phyloP scores from a whole-genome alignment of 2,113 vertebrate genomes.

The Silurus glanis region DNA sequence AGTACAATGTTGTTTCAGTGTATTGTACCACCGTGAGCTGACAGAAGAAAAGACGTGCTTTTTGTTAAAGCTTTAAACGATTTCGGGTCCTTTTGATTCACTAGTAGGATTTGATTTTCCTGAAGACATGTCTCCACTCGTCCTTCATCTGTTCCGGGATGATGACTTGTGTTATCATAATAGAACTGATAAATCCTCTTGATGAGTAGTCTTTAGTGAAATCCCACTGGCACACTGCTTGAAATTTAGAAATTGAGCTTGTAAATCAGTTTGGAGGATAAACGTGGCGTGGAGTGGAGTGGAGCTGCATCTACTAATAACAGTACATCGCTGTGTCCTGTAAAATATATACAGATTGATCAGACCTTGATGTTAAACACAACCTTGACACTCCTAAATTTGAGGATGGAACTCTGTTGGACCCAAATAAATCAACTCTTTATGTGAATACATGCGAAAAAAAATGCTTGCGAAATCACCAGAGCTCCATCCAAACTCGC shows the following conservation, averaged over 20 bases:
- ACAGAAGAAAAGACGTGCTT: not conserved
- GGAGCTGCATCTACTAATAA: not conserved
- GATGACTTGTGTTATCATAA: not conserved
- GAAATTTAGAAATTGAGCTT: not conserved
- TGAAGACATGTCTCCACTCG: not conserved
- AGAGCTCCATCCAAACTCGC: not conserved
- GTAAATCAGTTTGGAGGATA: not conserved
- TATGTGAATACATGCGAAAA: not conserved
- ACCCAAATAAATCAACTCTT: not conserved
- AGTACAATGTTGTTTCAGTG: not conserved
- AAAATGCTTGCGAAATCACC: not conserved
- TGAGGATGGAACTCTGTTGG: not conserved
- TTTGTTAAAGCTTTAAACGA: not conserved
- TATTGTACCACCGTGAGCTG: not conserved
- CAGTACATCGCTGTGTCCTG: not conserved
- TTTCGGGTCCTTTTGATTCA: constrained; percentile 10
- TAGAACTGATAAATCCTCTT: too few relatives aligned
- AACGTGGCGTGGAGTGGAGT: not conserved
- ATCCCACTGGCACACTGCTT: not conserved
- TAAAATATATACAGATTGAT: not conserved
- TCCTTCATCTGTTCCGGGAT: not conserved
- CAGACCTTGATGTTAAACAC: not conserved
- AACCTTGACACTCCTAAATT: not conserved
- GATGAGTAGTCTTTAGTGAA: not conserved
- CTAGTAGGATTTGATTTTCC: not conserved